Base-by-base conservation (phyloP, 2,113 vertebrate species). In the Neomonachus schauinslandi region DNA sequence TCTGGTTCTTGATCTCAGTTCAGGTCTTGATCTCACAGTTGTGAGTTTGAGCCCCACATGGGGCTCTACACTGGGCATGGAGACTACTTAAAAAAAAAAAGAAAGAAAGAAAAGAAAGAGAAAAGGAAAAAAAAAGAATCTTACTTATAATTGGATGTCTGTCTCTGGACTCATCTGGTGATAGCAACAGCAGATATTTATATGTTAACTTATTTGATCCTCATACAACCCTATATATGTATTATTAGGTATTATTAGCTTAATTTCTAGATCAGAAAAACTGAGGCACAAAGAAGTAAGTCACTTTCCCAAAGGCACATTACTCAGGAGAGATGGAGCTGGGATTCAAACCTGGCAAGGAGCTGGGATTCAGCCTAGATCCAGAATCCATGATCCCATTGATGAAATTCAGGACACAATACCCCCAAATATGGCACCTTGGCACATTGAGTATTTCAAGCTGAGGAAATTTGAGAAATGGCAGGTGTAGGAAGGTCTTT, bases 251-350 rank as follows among this genome's bases (percentile, higher is more conserved):
- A 51, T 18, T 39, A 21, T 57, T 93, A 36, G 55, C 11, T 1
- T 39, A 74, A 53, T 72, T 94, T 89, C 63, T 55, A 57, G 31
- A 83, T 84, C 36, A 94, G 88, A 77, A 94, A 94, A 89, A 79
- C 24, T 39, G 53, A 94, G 51, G 36, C 42, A 71, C 15, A 39
- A 55, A 72, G 51, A 91, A 57, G 33, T 55, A 61, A 76, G 33
- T 80, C 71, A 39, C 39, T 91, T 87, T 59, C 65, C 13, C 72
- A 86, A 76, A 77, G 49, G 7, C 42, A 80, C 31, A 21, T 11
- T 61, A 18, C 79, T 85, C 13, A 31, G 61, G 31, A 92, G 33
- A 84, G 28, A 81, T 28, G 42, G 57, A 83, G 46, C 46, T 91
- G 81, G 31, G 81, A 21, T 53, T 83, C 46, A 79, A 63, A 77